Conservation (phyloP, 2,113 vertebrate species). For the Gobius niger region DNA sequence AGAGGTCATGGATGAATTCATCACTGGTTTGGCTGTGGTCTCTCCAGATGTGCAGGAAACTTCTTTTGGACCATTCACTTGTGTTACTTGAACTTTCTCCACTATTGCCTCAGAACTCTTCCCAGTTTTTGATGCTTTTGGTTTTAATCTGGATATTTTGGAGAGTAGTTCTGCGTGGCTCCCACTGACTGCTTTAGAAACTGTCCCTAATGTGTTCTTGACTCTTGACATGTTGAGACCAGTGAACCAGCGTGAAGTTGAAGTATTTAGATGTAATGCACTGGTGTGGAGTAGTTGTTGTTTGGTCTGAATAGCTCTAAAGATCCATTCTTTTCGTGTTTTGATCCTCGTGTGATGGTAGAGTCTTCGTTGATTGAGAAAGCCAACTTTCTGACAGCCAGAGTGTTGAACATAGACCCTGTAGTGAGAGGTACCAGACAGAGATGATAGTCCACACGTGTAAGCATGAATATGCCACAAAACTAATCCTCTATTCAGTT, state of each 20-base stretch:
- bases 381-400: slow-evolving; percentile 22
- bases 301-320: slow-evolving; percentile 57
- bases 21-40: slow-evolving; percentile 20
- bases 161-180: slow-evolving; percentile 86
- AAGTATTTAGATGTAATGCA: slow-evolving; percentile 79
- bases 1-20: slow-evolving; percentile 5
- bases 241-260: slow-evolving; percentile 79
- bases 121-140: slow-evolving; percentile 64
- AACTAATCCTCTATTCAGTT: slow-evolving; percentile 75
- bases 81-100: slow-evolving; percentile 46
- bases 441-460: slow-evolving; percentile 62
- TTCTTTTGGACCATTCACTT: slow-evolving; percentile 12
- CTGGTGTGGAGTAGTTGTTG: slow-evolving; percentile 71
- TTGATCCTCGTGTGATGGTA: slow-evolving; percentile 67
- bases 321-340: slow-evolving; percentile 66
- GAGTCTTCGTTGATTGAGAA: slow-evolving; percentile 48
- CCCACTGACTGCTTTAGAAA: slow-evolving; percentile 89
- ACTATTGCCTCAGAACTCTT: slow-evolving; percentile 63
- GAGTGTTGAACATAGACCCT: slow-evolving; percentile 66
- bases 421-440: slow-evolving; percentile 55
- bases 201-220: slow-evolving; percentile 86
- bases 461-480: slow-evolving; percentile 75
- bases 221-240: slow-evolving; percentile 88
- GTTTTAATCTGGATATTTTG: slow-evolving; percentile 83
- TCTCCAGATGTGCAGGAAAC: slow-evolving; percentile 15